Conservation (phyloP, 2,797 vertebrate species). For the Microchirus variegatus region DNA sequence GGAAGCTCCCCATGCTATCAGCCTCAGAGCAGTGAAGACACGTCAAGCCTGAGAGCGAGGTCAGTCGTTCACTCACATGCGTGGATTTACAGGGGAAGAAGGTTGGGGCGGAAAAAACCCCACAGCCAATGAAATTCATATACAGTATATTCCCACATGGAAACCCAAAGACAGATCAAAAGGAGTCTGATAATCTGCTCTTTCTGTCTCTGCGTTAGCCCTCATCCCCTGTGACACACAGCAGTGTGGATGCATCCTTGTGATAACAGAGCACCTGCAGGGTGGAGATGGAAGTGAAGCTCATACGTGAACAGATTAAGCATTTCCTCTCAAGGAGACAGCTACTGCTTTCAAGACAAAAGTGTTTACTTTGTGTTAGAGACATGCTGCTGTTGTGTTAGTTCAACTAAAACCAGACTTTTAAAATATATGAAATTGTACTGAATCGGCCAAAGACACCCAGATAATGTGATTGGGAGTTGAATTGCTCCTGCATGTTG, state of each 20-base stretch:
- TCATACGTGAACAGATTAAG: slow-evolving; percentile 28
- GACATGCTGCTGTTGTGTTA: too few relatives aligned
- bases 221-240: slow-evolving; percentile 11
- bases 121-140: slow-evolving; percentile 28
- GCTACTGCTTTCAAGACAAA: too few relatives aligned
- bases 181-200: slow-evolving; percentile 37
- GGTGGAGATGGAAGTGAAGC: slow-evolving; percentile 24
- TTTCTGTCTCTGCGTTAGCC: slow-evolving; percentile 10
- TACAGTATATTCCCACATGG: slow-evolving; percentile 13
- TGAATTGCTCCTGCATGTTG: too few relatives aligned
- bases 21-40: slow-evolving; percentile 25
- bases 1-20: slow-evolving; percentile 15
- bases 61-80: slow-evolving; percentile 47
- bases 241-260: slow-evolving; percentile 35
- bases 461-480: too few relatives aligned
- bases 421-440: too few relatives aligned
- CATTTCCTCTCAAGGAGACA: slow-evolving; percentile 14
- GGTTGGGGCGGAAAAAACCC: background rate
- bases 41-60: slow-evolving; percentile 29
- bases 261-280: slow-evolving; percentile 39
- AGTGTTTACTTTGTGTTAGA: too few relatives aligned
- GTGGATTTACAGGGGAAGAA: slow-evolving; percentile 22
- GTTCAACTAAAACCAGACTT: too few relatives aligned
- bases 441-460: too few relatives aligned
- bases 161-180: slow-evolving; percentile 43